Evolutionary conservation across 2,888 invertebrate species (phyloP).

Genomic region (Theristus sp.): DNA sequence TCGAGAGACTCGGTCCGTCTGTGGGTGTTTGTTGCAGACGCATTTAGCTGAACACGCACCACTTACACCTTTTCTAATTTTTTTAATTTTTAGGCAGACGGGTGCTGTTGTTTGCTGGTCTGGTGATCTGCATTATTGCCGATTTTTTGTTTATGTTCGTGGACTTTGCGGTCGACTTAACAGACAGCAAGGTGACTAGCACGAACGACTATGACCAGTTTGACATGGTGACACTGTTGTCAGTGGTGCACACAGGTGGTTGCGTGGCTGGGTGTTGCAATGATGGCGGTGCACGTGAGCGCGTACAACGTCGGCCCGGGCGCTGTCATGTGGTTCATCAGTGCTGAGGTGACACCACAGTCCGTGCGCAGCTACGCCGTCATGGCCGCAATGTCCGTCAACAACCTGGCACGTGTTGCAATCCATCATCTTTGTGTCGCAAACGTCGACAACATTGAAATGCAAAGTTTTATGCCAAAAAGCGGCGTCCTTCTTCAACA

Average conservation of each 20-base stretch:
- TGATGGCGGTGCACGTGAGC: constrained; percentile 3
- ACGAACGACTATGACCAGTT: too few species aligned
- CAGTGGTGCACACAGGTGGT: too few species aligned
- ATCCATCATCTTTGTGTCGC: too few species aligned
- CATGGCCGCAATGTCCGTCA: constrained; percentile 3
- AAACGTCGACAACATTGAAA: too few species aligned
- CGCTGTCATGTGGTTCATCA: constrained; percentile 6
- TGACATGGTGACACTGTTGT: too few species aligned
- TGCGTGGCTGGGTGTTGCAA: neutral
- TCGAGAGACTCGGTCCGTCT: constrained; percentile 3
- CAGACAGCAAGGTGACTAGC: too few species aligned
- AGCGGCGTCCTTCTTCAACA: too few species aligned
- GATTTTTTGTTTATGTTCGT: neutral
- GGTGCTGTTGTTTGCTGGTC: neutral
- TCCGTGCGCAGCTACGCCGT: constrained; percentile 1
- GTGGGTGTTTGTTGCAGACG: neutral
- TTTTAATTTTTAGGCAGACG: neutral
- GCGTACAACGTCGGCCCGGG: constrained; percentile 8
- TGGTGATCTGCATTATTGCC: neutral
- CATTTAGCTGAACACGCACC: neutral
- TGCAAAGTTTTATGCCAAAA: too few species aligned
- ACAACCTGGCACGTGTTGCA: neutral
- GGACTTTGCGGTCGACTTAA: neutral
- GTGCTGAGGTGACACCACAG: constrained; percentile 6
- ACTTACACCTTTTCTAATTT: too few species aligned